Evolutionary conservation across 2,888 invertebrate genomes (phyloP).

Genomic region (Leptinotarsa haldemani): DNA sequence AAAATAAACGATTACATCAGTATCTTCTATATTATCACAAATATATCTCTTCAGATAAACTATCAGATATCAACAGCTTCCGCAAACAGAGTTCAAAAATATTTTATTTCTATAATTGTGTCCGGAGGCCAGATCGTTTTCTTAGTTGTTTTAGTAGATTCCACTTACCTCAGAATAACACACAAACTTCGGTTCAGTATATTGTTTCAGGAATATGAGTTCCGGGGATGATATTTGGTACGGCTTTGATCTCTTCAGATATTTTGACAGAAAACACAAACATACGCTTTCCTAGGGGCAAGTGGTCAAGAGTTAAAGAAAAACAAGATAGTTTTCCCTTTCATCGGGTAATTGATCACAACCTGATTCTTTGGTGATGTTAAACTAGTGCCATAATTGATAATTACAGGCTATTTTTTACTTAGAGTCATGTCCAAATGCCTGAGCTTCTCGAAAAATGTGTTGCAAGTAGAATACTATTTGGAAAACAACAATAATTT

Average conservation of each 20-base stretch:
- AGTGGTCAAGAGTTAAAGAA: too few species aligned
- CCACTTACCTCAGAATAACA: conserved; percentile 6
- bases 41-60: neutral
- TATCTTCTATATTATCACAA: neutral
- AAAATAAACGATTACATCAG: neutral
- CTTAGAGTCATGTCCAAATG: too few species aligned
- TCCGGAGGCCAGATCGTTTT: conserved; percentile 2
- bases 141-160: conserved; percentile 2
- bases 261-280: conserved; percentile 1
- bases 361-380: too few species aligned
- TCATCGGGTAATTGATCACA: too few species aligned
- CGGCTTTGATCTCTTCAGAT: neutral
- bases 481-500: too few species aligned
- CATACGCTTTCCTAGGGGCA: neutral
- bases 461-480: too few species aligned
- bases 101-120: conserved; percentile 1
- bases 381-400: too few species aligned
- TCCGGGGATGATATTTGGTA: neutral
- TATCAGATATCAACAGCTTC: neutral
- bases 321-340: too few species aligned
- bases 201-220: conserved; percentile 14
- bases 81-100: neutral
- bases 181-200: neutral
- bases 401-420: too few species aligned
- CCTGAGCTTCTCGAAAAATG: too few species aligned